Evolutionary conservation across 2,888 invertebrate genomes (phyloP).

Genomic region (Trachelus iudaicus): DNA sequence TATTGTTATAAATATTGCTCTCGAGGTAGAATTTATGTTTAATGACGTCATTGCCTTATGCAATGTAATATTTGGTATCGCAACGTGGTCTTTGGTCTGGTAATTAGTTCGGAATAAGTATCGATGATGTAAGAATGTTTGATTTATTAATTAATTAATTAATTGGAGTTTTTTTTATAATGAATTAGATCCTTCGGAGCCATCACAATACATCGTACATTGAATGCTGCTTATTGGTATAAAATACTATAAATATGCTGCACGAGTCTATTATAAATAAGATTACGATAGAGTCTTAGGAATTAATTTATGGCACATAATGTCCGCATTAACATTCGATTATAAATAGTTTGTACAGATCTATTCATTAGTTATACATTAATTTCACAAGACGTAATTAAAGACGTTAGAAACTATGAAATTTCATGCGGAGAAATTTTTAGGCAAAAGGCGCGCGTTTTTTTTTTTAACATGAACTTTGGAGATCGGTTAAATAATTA

Average conservation of each 20-base stretch:
- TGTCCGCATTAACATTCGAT: neutral
- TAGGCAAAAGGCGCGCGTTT: neutral
- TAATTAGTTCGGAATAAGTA: neutral
- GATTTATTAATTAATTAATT: neutral
- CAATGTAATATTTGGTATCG: neutral
- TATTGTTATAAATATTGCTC: too few species aligned
- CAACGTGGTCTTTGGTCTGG: neutral
- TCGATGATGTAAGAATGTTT: neutral
- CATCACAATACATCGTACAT: conserved; percentile 14
- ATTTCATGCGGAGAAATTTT: neutral
- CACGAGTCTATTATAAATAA: conserved; percentile 20
- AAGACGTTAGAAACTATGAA: neutral
- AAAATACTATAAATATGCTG: conserved; percentile 27
- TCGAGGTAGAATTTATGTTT: too few species aligned
- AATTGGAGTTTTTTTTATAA: neutral
- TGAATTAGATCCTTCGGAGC: neutral
- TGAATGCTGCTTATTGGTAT: conserved; percentile 13
- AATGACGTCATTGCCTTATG: neutral
- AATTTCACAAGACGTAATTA: neutral
- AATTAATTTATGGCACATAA: neutral
- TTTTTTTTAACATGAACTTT: neutral
- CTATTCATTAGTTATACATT: conserved; percentile 4
- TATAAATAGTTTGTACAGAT: conserved; percentile 30
- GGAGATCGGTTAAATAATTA: neutral
- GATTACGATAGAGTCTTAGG: neutral